phyloP scores from a whole-genome alignment of 2,888 invertebrate species.

The Koerneria pararmatus region DNA sequence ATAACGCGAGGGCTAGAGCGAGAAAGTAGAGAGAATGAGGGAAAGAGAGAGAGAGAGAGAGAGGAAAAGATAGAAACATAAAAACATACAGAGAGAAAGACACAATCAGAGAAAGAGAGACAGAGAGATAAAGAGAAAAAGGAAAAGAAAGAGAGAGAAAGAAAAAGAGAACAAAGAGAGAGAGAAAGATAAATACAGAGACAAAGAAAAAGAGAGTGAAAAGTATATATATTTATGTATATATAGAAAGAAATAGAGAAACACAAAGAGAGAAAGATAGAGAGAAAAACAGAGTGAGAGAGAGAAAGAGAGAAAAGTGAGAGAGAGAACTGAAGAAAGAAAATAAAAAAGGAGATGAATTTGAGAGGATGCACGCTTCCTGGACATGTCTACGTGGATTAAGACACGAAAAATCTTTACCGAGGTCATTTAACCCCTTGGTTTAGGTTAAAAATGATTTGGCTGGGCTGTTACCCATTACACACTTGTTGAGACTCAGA shows the following conservation, averaged over 20 bases:
- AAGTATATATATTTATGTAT: not conserved
- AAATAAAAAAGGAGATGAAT: too few species aligned
- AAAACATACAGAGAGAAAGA: constrained; percentile 1
- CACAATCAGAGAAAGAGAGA: not conserved
- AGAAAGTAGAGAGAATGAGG: not conserved
- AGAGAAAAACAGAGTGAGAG: constrained; percentile 8
- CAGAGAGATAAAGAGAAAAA: not conserved
- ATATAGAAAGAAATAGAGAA: not conserved
- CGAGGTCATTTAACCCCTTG: too few species aligned
- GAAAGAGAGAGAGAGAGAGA: not conserved
- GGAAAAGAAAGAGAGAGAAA: constrained; percentile 1
- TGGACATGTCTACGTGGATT: too few species aligned
- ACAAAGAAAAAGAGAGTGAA: too few species aligned
- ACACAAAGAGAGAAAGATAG: not conserved
- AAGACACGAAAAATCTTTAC: too few species aligned
- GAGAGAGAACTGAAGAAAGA: too few species aligned
- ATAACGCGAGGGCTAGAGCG: not conserved
- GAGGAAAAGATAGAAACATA: not conserved
- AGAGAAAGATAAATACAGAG: not conserved
- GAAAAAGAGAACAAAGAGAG: not conserved
- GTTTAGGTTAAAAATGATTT: too few species aligned
- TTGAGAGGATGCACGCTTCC: too few species aligned
- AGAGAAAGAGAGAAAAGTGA: not conserved
- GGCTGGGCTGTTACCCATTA: too few species aligned
- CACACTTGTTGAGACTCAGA: too few species aligned